Evolutionary conservation across 2,797 vertebrate species (phyloP).

Genomic region (Valencia hispanica): DNA sequence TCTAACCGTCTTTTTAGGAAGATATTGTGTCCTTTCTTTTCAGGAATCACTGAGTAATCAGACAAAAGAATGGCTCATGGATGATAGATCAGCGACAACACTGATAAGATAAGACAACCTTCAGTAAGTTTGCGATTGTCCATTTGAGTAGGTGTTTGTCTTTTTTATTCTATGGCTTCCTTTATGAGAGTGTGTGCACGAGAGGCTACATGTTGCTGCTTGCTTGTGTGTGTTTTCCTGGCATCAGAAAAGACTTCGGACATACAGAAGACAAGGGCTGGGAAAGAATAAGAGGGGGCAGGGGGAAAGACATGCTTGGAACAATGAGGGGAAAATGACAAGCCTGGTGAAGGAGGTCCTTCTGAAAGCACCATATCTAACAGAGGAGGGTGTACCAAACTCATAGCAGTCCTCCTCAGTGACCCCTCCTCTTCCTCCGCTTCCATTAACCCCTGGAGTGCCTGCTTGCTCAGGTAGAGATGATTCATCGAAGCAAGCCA

Average conservation of each 20-base stretch:
- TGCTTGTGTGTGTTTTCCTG: conserved; percentile 65
- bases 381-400: conserved; percentile 65
- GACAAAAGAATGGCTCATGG: conserved; percentile 61
- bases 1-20: conserved; percentile 12
- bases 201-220: conserved; percentile 65
- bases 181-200: conserved; percentile 43
- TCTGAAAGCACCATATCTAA: conserved; percentile 76
- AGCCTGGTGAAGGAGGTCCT: conserved; percentile 73
- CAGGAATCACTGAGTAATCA: conserved; percentile 42
- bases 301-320: conserved; percentile 27
- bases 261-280: conserved; percentile 52
- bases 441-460: conserved; percentile 75
- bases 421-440: conserved; percentile 67
- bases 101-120: conserved; percentile 77
- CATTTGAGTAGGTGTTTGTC: conserved; percentile 41
- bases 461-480: conserved; percentile 64
- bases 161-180: conserved; percentile 43
- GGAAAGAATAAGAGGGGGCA: conserved; percentile 29
- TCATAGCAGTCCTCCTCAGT: conserved; percentile 27
- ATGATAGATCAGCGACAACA: conserved; percentile 80
- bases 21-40: conserved; percentile 28
- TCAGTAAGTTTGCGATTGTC: conserved; percentile 70
- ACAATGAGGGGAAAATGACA: conserved; percentile 71
- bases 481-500: conserved; percentile 71
- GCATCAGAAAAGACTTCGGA: conserved; percentile 66